A percentile compares a stretch with the other conserved stretches of the same genome.
Conservation (phyloP, 2,113 vertebrate species). For the Prinia subflava region DNA sequence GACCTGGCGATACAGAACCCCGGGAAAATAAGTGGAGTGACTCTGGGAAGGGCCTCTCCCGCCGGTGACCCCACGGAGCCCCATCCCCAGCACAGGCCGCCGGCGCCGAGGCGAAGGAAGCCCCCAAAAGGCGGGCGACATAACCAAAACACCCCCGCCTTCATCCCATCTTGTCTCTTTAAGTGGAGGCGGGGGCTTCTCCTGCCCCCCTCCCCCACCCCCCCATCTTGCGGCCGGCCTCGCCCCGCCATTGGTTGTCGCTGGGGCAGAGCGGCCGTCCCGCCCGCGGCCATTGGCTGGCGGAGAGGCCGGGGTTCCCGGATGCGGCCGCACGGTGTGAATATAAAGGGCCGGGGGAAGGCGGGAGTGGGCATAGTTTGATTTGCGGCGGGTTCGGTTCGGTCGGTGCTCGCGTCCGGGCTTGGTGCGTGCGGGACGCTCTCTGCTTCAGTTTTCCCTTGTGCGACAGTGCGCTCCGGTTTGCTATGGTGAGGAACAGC, state of each 20-base stretch:
- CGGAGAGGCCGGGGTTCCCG: slow-evolving; percentile 60
- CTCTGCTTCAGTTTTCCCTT: neutral
- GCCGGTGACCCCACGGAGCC: fast-evolving
- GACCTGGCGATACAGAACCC: neutral
- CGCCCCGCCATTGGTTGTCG: slow-evolving; percentile 50
- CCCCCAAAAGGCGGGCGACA: fast-evolving
- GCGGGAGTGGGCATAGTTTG: slow-evolving; percentile 79
- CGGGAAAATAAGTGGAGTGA: too few relatives aligned
- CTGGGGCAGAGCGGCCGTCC: slow-evolving; percentile 8
- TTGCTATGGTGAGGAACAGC: slow-evolving; percentile 60
- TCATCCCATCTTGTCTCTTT: neutral
- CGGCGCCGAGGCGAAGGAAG: fast-evolving
- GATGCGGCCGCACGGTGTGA: slow-evolving; percentile 68
- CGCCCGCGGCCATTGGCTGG: slow-evolving; percentile 43
- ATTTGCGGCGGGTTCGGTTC: slow-evolving; percentile 53
- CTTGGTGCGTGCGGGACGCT: neutral
- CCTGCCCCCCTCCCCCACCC: too few relatives aligned
- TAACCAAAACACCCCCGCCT: fast-evolving
- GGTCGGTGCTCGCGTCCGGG: fast-evolving
- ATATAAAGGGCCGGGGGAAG: slow-evolving; percentile 75
- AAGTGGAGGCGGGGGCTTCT: neutral
- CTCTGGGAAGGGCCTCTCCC: too few relatives aligned
- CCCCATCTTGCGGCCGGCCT: fast-evolving
- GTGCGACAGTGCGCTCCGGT: neutral
- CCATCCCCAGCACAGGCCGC: fast-evolving